A percentile compares a stretch with the other conserved stretches of the same genome.
These are phyloP conservation scores for Conopomorpha cramerella DNA, from an alignment of 1,140 invertebrate genomes.

Conservation along the genomic window DNA sequence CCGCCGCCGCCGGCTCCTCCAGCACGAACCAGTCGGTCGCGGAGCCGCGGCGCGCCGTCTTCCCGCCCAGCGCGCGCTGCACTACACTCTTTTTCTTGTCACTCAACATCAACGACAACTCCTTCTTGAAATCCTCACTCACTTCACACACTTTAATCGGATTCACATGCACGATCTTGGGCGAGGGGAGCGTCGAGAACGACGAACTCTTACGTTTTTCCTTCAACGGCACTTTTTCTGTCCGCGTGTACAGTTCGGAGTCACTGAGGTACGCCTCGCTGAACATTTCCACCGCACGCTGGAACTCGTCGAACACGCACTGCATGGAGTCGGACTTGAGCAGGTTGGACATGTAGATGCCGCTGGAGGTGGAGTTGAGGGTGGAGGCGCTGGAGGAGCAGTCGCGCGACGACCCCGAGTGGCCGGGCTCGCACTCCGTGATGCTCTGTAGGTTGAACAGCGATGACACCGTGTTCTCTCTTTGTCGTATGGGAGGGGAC, in stretches of 20 bases:
- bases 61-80: slow-evolving; percentile 14
- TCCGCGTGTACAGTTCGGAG: slow-evolving; percentile 40
- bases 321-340: slow-evolving; percentile 34
- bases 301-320: slow-evolving; percentile 37
- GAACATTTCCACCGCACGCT: slow-evolving; percentile 40
- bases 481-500: slow-evolving; percentile 3
- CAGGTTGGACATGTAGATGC: slow-evolving; percentile 27
- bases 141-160: slow-evolving; percentile 24
- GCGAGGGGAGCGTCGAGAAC: slow-evolving; percentile 31
- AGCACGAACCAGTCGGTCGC: slow-evolving; percentile 50
- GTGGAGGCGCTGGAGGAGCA: slow-evolving; percentile 29
- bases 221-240: slow-evolving; percentile 11
- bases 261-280: slow-evolving; percentile 49
- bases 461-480: slow-evolving; percentile 31
- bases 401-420: slow-evolving; percentile 21
- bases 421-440: slow-evolving; percentile 25
- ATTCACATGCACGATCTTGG: slow-evolving; percentile 34
- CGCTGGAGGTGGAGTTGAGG: slow-evolving; percentile 20
- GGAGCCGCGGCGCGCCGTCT: slow-evolving; percentile 24
- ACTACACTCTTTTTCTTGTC: no score
- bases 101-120: slow-evolving; percentile 27
- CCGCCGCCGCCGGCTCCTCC: slow-evolving; percentile 30
- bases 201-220: slow-evolving; percentile 38
- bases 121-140: slow-evolving; percentile 38
- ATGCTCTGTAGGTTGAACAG: slow-evolving; percentile 33